Base-by-base conservation (phyloP, 53 echinoderm and acorn worm species). In the Actinopyga echinites region DNA sequence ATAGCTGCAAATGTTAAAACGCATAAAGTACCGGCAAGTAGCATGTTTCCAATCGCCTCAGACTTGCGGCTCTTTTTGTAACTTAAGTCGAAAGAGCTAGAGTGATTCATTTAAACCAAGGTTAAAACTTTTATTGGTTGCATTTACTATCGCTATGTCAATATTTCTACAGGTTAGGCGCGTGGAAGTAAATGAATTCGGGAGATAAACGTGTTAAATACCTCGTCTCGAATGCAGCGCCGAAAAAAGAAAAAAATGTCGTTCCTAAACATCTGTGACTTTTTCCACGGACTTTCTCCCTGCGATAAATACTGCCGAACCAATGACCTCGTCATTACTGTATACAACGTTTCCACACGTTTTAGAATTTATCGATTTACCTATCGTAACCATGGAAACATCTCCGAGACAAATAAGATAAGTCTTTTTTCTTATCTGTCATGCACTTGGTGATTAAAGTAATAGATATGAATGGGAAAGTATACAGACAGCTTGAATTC, bases 271-370 rank as follows among this genome's bases (percentile, higher is more conserved):
- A 71, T 71, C 71, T 71, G 71, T 21, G 71, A 71, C 22, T 25
- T 22, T 71, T 71, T 71, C 71, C 71, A 71, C 71, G 71, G 71
- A 71, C 71, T 71, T 71, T 71, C 71, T 40, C 71, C 71, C 42
- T 44, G 42, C 25, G 71, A 71, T 71, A 71, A 71, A 71, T 71
- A 44, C 43, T 71, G 71, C 44, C 28, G 71, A 26, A 40, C 28
- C 35, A 65, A 28, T 36, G 65, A 28, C 35, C 20, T 65, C 65
- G 65, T 65, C 28, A 21, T 11, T 34, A 34, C 2, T 8, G 35
- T 34, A 15, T 32, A 19, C 21, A 26, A 26, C 35, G 31, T 30
- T 30, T 13, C 63, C 23, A 63, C 63, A 63, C 63, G 29, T 28
- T 63, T 30, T 4, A 63, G 28, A 63, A 63, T 40, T 40, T 42